Base-by-base conservation (phyloP, 1,140 invertebrate species). In the Oreohelix idahoensis region DNA sequence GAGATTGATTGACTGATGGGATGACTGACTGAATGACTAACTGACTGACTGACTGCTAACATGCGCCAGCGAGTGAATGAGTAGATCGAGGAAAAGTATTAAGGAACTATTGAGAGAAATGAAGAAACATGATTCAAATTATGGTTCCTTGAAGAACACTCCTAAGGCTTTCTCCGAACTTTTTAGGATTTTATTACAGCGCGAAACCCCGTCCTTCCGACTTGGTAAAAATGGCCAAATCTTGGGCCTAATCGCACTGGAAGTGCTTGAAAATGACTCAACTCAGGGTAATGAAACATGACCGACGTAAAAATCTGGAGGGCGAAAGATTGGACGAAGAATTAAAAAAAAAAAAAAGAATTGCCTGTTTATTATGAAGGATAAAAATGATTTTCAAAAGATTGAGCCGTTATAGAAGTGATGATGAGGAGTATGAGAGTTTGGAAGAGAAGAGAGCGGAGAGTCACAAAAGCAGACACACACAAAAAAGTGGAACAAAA, bases 241-340 rank as follows among this genome's bases (percentile, higher is more conserved):
- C 53, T 58, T n/a, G 53, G 53, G 63, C 63, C n/a, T 66, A 29
- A 66, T 66, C n/a, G 63, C 63, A 32, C n/a, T 32, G 29, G 63
- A 66, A 66, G 63, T 66, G 63, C 63, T 66, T 2, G n/a, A 32
- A 66, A 66, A 66, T 66, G 63, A 66, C 63, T 66, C 63, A 66
- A 66, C 63, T 66, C 29, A 35, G 29, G 63, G 63, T 66, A 66
- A 66, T 66, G 63, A 66, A 66, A 66, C 63, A 66, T 10, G n/a
- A n/a, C 29, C 32, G 63, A 29, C n/a, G 29, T 66, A 66, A 66
- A 66, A 66, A 66, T 66, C 63, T 66, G 17, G 29, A 66, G n/a
- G 63, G 63, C 4, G n/a, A 66, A 29, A 29, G 63, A 66, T 32
- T 66, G 63, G 63, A 32, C 23, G 17, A 5, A 23, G 29, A 4